phyloP scores from a whole-genome alignment of 2,888 invertebrate genomes.

The Orgyia antiqua region DNA sequence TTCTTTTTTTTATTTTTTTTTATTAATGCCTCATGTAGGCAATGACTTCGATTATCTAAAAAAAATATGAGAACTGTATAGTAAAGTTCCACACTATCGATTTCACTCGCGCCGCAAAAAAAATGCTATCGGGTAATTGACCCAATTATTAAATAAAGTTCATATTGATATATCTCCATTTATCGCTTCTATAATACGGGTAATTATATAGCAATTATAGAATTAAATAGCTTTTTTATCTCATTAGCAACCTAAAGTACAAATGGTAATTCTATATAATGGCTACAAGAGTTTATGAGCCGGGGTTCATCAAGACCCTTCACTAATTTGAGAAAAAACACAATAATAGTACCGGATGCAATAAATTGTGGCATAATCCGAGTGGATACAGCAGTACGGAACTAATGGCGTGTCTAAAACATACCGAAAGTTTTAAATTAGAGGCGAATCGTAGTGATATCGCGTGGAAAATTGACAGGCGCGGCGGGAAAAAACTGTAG shows the following conservation, averaged over 20 bases:
- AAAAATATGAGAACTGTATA: too few species aligned
- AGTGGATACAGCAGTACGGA: constrained; percentile 20
- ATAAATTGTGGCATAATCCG: constrained; percentile 23
- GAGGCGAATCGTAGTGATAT: constrained; percentile 43
- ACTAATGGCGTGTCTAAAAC: constrained; percentile 35
- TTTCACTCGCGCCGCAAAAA: too few species aligned
- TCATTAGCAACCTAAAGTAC: neutral
- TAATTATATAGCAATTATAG: too few species aligned
- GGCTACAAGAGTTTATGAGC: neutral
- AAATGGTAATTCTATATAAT: neutral
- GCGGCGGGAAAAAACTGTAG: constrained; percentile 23
- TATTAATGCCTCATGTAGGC: too few species aligned
- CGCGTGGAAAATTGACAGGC: constrained; percentile 45
- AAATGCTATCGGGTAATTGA: too few species aligned
- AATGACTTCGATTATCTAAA: too few species aligned
- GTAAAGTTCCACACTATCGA: too few species aligned
- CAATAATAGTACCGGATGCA: constrained; percentile 1
- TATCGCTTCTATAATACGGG: too few species aligned
- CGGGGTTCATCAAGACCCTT: constrained; percentile 1
- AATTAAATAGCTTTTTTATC: too few species aligned
- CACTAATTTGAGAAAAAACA: constrained; percentile 3
- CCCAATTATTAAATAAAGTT: too few species aligned
- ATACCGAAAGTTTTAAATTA: constrained; percentile 48
- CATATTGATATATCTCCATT: too few species aligned
- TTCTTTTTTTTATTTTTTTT: too few species aligned